Percentiles rank a stretch among this genome's conserved stretches.
These are phyloP conservation scores for Semotilus atromaculatus DNA, from an alignment of 2,797 vertebrate genomes.

Conservation along the genomic window DNA sequence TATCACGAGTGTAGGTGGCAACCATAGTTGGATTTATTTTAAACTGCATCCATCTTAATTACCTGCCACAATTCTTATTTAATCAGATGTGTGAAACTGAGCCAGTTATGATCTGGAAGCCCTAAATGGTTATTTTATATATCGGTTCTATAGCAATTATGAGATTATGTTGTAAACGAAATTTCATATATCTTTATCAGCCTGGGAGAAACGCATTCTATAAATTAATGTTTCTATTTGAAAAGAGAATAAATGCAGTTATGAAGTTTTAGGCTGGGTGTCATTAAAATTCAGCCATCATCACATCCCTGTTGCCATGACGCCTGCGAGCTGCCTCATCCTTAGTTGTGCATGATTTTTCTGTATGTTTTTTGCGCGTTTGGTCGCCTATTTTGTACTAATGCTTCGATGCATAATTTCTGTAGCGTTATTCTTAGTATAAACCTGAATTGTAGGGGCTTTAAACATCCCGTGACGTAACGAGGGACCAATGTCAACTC, in stretches of 20 bases:
- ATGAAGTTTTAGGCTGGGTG: slow-evolving; percentile 35
- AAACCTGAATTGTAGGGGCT: slow-evolving; percentile 28
- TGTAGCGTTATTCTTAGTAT: not conserved
- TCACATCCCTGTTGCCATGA: slow-evolving; percentile 66
- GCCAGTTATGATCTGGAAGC: not conserved
- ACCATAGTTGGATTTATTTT: slow-evolving; percentile 40
- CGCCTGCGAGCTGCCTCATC: slow-evolving; percentile 56
- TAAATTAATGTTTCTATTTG: not conserved
- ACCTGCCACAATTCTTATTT: not conserved
- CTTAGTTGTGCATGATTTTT: slow-evolving; percentile 30
- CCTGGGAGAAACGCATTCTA: not conserved
- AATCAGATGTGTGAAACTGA: not conserved
- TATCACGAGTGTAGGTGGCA: slow-evolving; percentile 45
- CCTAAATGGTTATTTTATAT: not conserved
- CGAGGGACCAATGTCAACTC: slow-evolving; percentile 36
- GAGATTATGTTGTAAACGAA: not conserved
- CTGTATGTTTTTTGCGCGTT: not conserved
- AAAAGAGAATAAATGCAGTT: slow-evolving; percentile 4
- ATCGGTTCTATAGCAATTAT: not conserved
- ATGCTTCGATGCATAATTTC: not conserved
- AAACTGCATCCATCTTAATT: slow-evolving; percentile 26
- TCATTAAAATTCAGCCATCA: slow-evolving; percentile 63
- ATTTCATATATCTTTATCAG: not conserved
- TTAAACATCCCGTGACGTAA: slow-evolving; percentile 44
- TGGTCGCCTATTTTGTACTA: slow-evolving; percentile 29